Percentiles rank a stretch among this genome's conserved stretches.
These are phyloP conservation scores for Drosophila suzukii DNA, from an alignment of 1,140 invertebrate genomes.

Conservation along the genomic window DNA sequence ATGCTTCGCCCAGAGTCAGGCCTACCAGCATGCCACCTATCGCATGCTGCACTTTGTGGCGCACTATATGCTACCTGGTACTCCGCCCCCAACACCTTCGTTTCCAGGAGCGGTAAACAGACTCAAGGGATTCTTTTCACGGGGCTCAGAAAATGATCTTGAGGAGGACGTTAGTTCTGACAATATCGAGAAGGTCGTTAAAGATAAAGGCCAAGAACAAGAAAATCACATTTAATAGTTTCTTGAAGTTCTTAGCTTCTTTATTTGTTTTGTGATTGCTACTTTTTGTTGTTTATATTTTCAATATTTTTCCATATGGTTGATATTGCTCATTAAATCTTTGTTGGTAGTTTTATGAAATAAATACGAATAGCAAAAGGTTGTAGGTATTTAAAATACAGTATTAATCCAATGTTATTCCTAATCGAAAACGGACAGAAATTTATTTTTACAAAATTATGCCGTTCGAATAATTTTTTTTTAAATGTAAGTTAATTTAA, in stretches of 20 bases:
- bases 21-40: constrained; percentile 64
- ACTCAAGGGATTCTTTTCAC: constrained; percentile 35
- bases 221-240: neutral
- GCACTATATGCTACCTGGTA: constrained; percentile 64
- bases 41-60: constrained; percentile 69
- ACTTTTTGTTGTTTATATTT: neutral
- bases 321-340: constrained; percentile 13
- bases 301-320: neutral
- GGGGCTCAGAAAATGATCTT: neutral
- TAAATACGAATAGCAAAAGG: neutral
- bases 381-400: too few species aligned
- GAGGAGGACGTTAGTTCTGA: neutral
- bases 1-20: constrained; percentile 50
- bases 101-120: constrained; percentile 39
- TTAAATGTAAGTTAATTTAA: neutral
- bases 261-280: neutral
- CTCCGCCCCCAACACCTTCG: constrained; percentile 38
- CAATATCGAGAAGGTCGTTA: neutral
- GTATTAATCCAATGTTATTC: too few species aligned
- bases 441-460: neutral
- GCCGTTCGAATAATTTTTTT: too few species aligned
- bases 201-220: too few species aligned
- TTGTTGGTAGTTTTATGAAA: constrained; percentile 2
- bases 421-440: neutral
- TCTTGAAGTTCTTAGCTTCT: neutral